Evolutionary conservation across 2,888 invertebrate genomes (phyloP), one percentile per base, ranked within the genome.

Genomic region (Tetragnatha montana): DNA sequence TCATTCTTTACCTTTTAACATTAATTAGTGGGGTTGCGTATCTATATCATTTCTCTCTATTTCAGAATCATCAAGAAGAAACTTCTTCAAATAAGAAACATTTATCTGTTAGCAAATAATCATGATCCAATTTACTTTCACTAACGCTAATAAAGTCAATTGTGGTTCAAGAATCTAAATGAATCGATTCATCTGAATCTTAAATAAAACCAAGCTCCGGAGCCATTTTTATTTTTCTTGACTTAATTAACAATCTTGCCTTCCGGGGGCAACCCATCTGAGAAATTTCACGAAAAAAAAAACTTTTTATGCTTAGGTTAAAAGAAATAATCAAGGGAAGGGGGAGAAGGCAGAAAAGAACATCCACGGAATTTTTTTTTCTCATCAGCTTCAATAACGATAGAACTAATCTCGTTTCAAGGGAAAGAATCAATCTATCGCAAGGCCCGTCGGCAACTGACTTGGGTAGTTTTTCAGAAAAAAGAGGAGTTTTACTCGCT

Each of bases 331-430:
- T 60, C 60, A 60, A 60, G 60, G 60, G 60, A 10, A 17, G 60
- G 35, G 17, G 12, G 10, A 60, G 60, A 60, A 60, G 17, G 17
- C 4, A 10, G 60, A 60, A 60, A 60, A 60, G 60, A 60, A 60
- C 60, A 60, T 60, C 60, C 0, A 12, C 14, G 60, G 60, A 60
- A 60, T 60, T 60, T 60, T 35, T 76, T 21, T 78, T 78, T 22
- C 10, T 60, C 17, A 12, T 76, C 10, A 76, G n/a, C 50, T 51
- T 19, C 51, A 51, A n/a, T 7, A 78, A 22, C 19, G 60, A 78
- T 19, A 60, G 51, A 78, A 78, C 21, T 78, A 51, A 51, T 76
- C 60, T 60, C 60, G 51, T 17, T 78, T 60, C 51, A 51, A 35
- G 21, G 21, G 51, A 60, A 12, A 14, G 21, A 78, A 60, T 78